Base-by-base conservation (phyloP, 23 tunicate species). In the Styela clava region DNA sequence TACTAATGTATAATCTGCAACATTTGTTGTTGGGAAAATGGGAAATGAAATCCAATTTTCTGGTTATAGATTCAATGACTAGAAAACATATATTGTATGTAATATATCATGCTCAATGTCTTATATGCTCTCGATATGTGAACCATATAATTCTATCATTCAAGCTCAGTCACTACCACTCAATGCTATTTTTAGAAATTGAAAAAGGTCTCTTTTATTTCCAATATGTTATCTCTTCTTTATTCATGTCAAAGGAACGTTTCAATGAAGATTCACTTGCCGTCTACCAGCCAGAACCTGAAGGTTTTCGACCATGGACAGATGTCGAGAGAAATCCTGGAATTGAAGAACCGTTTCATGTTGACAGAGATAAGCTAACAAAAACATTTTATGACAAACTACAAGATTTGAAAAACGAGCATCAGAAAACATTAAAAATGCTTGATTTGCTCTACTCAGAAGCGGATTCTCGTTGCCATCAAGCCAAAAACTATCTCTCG, bases 401-500 rank as follows among this genome's bases (percentile, higher is more conserved):
- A 2, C 80, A 86, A 83, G 65, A 69, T 24, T 51, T 91, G 32
- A 82, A 86, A 83, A 82, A 72, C 3, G 97, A 91, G 78, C 97
- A 91, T 35, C 78, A 78, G 32, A 91, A 86, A 71, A 91, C 97
- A 3, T 35, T 91, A 31, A 61, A 88, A 31, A 31, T 91, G 84
- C 72, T 91, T 25, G 73, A 82, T 32, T 74, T 82, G 35, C 63
- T 82, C 28, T 83, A 79, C 71, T 31, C 74, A 0, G 81, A 76
- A 44, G 83, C 72, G 22, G 70, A 69, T 63, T 68, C 61, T 34
- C 33, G 85, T 68, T 67, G 69, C 51, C 68, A 79, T n/a, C 73
- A 79, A 16, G 83, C 73, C 26, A 35, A 79, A 79, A 63, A 65
- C 12, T 51, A 82, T 2, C 77, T 64, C 29, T 62, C 73, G 16